Percentiles rank a stretch among this genome's conserved stretches.
These are phyloP conservation scores for Eubucco bourcierii DNA, from an alignment of 2,113 vertebrate genomes.

Conservation along the genomic window DNA sequence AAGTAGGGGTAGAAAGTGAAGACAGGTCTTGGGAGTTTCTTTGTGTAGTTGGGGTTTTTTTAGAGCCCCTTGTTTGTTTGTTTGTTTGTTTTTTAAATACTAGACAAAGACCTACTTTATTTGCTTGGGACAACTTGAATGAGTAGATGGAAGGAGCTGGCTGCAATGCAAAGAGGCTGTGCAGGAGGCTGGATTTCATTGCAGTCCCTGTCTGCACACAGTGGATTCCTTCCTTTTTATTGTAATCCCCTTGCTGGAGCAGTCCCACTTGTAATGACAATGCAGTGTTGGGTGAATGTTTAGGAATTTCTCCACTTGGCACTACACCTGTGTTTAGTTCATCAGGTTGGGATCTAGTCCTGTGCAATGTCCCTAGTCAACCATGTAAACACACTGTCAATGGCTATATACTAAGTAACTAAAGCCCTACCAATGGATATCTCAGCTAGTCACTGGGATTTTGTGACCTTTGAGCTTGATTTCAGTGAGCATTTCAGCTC, in stretches of 20 bases:
- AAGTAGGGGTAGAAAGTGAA: background rate
- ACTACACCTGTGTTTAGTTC: background rate
- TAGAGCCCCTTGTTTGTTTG: background rate
- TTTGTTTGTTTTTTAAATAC: background rate
- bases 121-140: background rate
- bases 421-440: background rate
- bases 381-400: background rate
- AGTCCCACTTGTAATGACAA: background rate
- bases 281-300: background rate
- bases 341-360: background rate
- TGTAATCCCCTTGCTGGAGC: background rate
- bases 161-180: background rate
- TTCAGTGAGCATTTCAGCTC: background rate
- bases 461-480: background rate
- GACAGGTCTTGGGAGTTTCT: background rate
- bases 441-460: background rate
- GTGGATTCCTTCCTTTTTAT: background rate
- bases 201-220: background rate
- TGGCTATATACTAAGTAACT: background rate
- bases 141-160: background rate
- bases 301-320: slow-evolving; percentile 37
- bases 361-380: background rate
- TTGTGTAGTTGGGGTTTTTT: background rate
- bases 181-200: background rate
- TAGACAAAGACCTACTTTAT: background rate